phyloP scores from a whole-genome alignment of 2,888 invertebrate genomes.

The Osedax fenrisi region DNA sequence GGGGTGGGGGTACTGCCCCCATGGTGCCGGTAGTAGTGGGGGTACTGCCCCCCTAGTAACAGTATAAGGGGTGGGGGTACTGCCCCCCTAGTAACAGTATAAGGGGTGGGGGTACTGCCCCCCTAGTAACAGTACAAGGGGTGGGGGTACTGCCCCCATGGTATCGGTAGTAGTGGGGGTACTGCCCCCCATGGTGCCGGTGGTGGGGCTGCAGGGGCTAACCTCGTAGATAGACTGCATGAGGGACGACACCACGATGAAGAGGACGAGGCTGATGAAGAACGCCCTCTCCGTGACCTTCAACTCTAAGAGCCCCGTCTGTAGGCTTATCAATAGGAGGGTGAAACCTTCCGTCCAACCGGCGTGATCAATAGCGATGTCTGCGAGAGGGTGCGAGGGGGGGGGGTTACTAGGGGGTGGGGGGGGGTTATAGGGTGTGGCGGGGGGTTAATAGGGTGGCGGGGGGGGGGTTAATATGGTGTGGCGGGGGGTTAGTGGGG shows the following conservation, averaged over 20 bases:
- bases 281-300: slow-evolving; percentile 53
- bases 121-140: too few relatives aligned
- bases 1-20: too few relatives aligned
- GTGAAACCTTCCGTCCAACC: slow-evolving; percentile 55
- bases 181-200: too few relatives aligned
- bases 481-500: background rate
- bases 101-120: too few relatives aligned
- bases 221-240: slow-evolving; percentile 55
- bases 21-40: too few relatives aligned
- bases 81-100: too few relatives aligned
- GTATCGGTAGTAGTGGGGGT: too few relatives aligned
- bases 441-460: background rate
- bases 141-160: too few relatives aligned
- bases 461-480: slow-evolving; percentile 28
- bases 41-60: too few relatives aligned
- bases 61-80: too few relatives aligned
- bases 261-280: slow-evolving; percentile 53
- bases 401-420: too few relatives aligned
- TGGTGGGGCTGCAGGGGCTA: too few relatives aligned
- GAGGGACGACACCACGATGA: slow-evolving; percentile 55
- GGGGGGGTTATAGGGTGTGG: slow-evolving; percentile 28
- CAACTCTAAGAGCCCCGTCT: slow-evolving; percentile 53
- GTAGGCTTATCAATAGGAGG: slow-evolving; percentile 53
- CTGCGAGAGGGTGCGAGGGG: background rate
- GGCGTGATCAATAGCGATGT: slow-evolving; percentile 36